Evolutionary conservation across 2,113 vertebrate species (phyloP), one percentile per base, ranked within the genome.

Genomic region (Passer domesticus): DNA sequence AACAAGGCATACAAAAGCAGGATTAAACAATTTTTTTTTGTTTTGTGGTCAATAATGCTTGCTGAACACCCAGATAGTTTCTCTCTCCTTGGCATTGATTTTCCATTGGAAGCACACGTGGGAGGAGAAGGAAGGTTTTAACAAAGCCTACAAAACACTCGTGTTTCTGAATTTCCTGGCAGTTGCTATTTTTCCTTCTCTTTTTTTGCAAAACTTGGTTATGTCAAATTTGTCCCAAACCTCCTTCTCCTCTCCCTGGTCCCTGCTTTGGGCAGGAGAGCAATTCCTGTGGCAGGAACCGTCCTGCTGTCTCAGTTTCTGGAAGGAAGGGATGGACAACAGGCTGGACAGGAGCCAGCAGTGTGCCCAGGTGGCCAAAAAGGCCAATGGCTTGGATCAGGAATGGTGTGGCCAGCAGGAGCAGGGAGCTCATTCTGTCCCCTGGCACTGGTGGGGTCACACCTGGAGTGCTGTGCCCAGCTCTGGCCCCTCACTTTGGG

Each of bases 81-180:
- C 31, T 66, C 75, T 50, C 21, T 68, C 25, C 28, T 22, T 67
- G 11, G 5, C 83, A 75, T 44, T 81, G 73, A 90, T 93, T 93
- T 90, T 96, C 53, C 41, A 49, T 64, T 92, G 88, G 60, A 80
- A 88, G 49, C 2, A 2, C 27, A 17, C 3, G 28, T 63, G 33
- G 24, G 55, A 82, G 31, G 58, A 87, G 67, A 83, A n/a, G 53
- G 55, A 85, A 86, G 56, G 46, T 81, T 88, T 80, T 50, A 87
- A 75, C 15, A 56, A 74, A 89, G 67, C 25, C 31, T 43, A 30
- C 46, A 58, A 88, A 79, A 37, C 28, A 15, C n/a, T 49, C 0
- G 0, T 62, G 35, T 88, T 86, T 85, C 74, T 91, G 58, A 64
- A 41, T 87, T 90, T 90, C 35, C 58, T 73, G 50, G 37, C 25